Evolutionary conservation across 2,797 vertebrate species (phyloP).

Genomic region (Rhinophrynus dorsalis): DNA sequence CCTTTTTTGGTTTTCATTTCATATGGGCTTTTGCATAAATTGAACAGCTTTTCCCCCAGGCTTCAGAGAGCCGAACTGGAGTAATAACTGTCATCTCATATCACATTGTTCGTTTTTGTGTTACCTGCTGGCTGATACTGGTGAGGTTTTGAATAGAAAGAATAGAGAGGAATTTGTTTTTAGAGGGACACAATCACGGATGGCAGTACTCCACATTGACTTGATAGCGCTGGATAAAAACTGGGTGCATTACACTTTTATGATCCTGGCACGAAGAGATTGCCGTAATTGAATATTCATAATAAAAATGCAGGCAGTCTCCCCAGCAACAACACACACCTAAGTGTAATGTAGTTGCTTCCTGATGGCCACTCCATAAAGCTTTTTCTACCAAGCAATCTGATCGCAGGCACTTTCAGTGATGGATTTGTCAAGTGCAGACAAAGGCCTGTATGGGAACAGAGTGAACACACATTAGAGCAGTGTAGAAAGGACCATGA

Average conservation of each 20-base stretch:
- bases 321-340: conserved; percentile 42
- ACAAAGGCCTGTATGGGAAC: conserved; percentile 27
- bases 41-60: conserved; percentile 50
- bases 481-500: conserved; percentile 30
- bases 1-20: conserved; percentile 48
- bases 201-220: conserved; percentile 18
- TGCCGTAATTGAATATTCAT: conserved; percentile 46
- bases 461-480: conserved; percentile 34
- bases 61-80: conserved; percentile 52
- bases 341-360: conserved; percentile 26
- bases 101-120: conserved; percentile 16
- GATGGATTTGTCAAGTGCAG: conserved; percentile 44
- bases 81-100: conserved; percentile 20
- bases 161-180: conserved; percentile 30
- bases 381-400: conserved; percentile 12
- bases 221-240: conserved; percentile 35
- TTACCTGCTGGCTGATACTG: conserved; percentile 11
- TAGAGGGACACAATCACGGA: conserved; percentile 25
- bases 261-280: conserved; percentile 22
- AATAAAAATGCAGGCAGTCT: conserved; percentile 37
- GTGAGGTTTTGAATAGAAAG: conserved; percentile 14
- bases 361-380: conserved; percentile 36
- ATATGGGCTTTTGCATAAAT: conserved; percentile 61
- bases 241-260: conserved; percentile 35
- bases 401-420: conserved; percentile 22